A percentile compares a stretch with the other conserved stretches of the same genome.
phyloP scores from a whole-genome alignment of 2,888 invertebrate genomes.

The Chorisops tibialis region DNA sequence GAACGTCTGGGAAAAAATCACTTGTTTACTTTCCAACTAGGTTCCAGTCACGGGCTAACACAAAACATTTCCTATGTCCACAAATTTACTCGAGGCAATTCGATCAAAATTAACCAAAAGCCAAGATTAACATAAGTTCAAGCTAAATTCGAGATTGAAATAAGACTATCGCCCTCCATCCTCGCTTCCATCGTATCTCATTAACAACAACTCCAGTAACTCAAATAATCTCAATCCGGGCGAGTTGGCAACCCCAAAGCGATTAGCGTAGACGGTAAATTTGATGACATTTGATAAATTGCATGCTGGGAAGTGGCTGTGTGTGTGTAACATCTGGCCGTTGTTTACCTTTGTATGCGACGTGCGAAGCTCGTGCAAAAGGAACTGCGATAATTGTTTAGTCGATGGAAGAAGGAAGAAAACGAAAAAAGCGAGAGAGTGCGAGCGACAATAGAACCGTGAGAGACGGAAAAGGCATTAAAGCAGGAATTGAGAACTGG shows the following conservation, averaged over 20 bases:
- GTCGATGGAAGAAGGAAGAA: conserved; percentile 24
- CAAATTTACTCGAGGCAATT: too few relatives aligned
- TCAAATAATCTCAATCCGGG: not conserved
- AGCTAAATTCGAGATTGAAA: too few relatives aligned
- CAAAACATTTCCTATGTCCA: too few relatives aligned
- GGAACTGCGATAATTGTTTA: conserved; percentile 18
- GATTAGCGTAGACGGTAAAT: conserved; percentile 21
- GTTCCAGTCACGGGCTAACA: conserved; percentile 4
- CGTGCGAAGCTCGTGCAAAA: conserved; percentile 10
- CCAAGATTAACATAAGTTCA: too few relatives aligned
- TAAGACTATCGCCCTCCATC: not conserved
- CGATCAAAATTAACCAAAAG: too few relatives aligned
- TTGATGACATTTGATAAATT: conserved; percentile 26
- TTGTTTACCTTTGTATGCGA: conserved; percentile 25
- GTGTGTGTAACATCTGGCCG: conserved; percentile 21
- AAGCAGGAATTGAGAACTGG: too few relatives aligned
- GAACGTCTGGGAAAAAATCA: not conserved
- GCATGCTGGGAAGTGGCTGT: conserved; percentile 7
- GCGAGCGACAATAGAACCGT: conserved; percentile 19
- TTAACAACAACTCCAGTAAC: not conserved
- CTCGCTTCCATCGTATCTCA: not conserved
- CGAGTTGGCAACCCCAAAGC: conserved; percentile 14
- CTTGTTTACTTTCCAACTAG: conserved; percentile 14
- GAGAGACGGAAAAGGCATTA: not conserved
- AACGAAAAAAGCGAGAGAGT: conserved; percentile 21